Base-by-base conservation (phyloP, 2,888 invertebrate species). In the Heliconius erato region DNA sequence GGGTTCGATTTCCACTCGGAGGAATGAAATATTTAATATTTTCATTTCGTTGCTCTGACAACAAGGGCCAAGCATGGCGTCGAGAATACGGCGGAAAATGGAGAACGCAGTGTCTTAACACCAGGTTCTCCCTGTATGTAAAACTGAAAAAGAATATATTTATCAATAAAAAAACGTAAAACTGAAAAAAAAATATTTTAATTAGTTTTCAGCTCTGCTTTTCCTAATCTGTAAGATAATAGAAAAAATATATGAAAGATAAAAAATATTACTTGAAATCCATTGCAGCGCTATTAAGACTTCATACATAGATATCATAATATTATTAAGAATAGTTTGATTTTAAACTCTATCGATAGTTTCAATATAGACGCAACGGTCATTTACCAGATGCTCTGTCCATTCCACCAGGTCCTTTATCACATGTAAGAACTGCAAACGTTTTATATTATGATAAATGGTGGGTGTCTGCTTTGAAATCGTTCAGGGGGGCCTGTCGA, bases 381-480 rank as follows among this genome's bases (percentile, higher is more conserved):
- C 9, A 69, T 19, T 69, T 23, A 71, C 71, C 54, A 71, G 40
- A 23, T 11, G 14, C 49, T 35, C 19, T 49, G 72, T 26, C 44
- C 44, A 49, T 72, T 72, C 26, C 44, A 49, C 26, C 44, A 49
- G 44, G 5, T 44, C 44, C 14, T 71, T 44, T 71, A 71, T 40
- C n/a, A 16, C 7, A 26, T 44, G 26, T 72, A 72, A 72, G 72
- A 72, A 72, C 72, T 72, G 72, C 28, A 44, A 49, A 72, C 72
- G 28, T 72, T 74, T 59, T 59, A 63, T 40, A 63, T 76, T 63
- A 40, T 76, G 76, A 76, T 76, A 40, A 76, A 76, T 76, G 26
- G 59, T 63, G 12, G 76, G n/a, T 32, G 35, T 76, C 63, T 72
- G n/a, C 71, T 59, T 76, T 35, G 35, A 35, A 76, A n/a, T n/a